Conservation (phyloP, 2,888 invertebrate species). For the Dicranocentrus wangi region DNA sequence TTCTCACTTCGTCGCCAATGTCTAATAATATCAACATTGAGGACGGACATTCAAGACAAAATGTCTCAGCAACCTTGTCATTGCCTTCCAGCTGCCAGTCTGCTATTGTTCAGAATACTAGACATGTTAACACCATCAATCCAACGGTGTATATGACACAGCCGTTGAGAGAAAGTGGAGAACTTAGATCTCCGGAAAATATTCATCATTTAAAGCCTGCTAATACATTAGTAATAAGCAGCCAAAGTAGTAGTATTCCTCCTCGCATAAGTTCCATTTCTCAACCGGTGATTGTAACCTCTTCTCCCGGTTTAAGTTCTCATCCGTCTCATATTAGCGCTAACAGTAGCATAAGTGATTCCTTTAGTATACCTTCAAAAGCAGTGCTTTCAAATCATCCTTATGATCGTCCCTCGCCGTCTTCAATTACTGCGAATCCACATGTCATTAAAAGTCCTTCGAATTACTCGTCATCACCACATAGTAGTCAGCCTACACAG, state of each 20-base stretch:
- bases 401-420: constrained; percentile 46
- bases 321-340: constrained; percentile 62
- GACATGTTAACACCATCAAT: constrained; percentile 58
- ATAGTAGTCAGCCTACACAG: constrained; percentile 49
- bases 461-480: constrained; percentile 40
- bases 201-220: constrained; percentile 51
- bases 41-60: constrained; percentile 35
- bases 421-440: constrained; percentile 22
- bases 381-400: constrained; percentile 54
- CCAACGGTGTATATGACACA: constrained; percentile 44
- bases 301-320: constrained; percentile 66
- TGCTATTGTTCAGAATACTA: constrained; percentile 56
- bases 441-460: constrained; percentile 46
- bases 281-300: constrained; percentile 68
- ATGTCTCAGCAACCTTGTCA: constrained; percentile 49
- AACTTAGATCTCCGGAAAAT: constrained; percentile 62
- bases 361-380: constrained; percentile 52
- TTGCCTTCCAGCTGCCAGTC: constrained; percentile 60
- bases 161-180: constrained; percentile 51
- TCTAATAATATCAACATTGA: constrained; percentile 13
- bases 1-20: constrained; percentile 32
- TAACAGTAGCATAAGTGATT: constrained; percentile 53
- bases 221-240: constrained; percentile 48
- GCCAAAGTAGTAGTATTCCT: constrained; percentile 57
- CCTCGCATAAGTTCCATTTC: constrained; percentile 51